Evolutionary conservation across 2,888 invertebrate genomes (phyloP), one percentile per base, ranked within the genome.

Genomic region (Lacanobia oleracea): DNA sequence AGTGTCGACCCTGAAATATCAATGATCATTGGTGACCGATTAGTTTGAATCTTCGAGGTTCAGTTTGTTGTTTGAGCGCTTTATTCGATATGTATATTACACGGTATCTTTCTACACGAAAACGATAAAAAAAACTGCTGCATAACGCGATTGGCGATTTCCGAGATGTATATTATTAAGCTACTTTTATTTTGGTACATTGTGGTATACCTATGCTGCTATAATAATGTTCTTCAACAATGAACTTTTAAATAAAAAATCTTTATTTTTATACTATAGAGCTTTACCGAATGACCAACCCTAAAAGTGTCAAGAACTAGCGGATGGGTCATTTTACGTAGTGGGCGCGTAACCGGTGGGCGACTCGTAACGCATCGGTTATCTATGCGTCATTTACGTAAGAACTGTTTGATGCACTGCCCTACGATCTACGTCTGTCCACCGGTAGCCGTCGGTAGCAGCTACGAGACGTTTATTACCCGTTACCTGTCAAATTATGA

Each of bases 291-390:
- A 48, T 16, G 10, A 37, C 16, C 83, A 83, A 37, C 78, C 83
- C 83, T 83, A 75, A 40, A 68, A 57, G 45, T 70, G 48, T 66
- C 71, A 72, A 81, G 69, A 73, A 73, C 64, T 48, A 51, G 54
- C 50, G 64, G 65, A 67, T 69, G 72, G 74, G 75, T 83, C 77
- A 82, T 81, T 81, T 82, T 73, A 67, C 81, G 79, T 79, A 83
- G 84, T 83, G 75, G 79, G 83, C 87, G 86, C 87, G 86, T 89
- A 90, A 89, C 89, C 83, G 87, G 86, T 85, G 83, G 72, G 75
- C 83, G 79, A 84, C 69, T 77, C 86, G 86, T 84, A 87, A 88
- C 90, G 85, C 86, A 89, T 89, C 81, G 78, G 79, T 90, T 90
- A 82, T 86, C 81, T 81, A 88, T 86, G 88, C 87, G 75, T 89